phyloP scores from a whole-genome alignment of 2,888 invertebrate species.

The Nomada hirtipes region DNA sequence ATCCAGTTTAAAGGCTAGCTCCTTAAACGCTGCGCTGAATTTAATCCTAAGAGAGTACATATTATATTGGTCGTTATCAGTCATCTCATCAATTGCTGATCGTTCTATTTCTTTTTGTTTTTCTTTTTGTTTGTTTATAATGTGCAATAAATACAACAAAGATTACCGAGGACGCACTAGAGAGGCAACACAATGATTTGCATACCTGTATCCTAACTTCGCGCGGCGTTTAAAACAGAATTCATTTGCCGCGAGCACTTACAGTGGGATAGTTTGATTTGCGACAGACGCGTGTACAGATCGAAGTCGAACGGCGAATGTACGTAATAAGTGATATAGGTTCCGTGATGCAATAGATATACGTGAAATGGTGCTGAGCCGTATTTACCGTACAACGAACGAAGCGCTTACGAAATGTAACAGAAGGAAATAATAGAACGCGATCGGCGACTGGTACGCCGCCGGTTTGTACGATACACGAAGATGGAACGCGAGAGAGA shows the following conservation, averaged over 20 bases:
- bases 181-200: background rate
- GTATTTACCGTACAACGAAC: conserved; percentile 71
- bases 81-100: conserved; percentile 26
- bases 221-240: conserved; percentile 22
- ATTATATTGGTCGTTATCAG: conserved; percentile 34
- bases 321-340: conserved; percentile 23
- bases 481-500: conserved; percentile 24
- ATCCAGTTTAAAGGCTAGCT: conserved; percentile 11
- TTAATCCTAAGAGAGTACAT: background rate
- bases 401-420: conserved; percentile 38
- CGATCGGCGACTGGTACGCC: conserved; percentile 28
- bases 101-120: conserved; percentile 8
- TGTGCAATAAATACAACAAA: background rate
- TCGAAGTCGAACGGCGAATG: conserved; percentile 5
- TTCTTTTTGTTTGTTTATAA: background rate
- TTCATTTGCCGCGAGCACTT: conserved; percentile 1
- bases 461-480: conserved; percentile 42
- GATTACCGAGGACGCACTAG: background rate
- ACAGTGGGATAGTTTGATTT: conserved; percentile 15
- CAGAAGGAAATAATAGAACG: conserved; percentile 40
- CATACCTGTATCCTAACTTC: background rate
- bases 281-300: background rate
- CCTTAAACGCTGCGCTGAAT: conserved; percentile 18
- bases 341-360: conserved; percentile 28
- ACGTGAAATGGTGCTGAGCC: conserved; percentile 49